phyloP scores from a whole-genome alignment of 1,140 invertebrate species.

The Diabrotica undecimpunctata region DNA sequence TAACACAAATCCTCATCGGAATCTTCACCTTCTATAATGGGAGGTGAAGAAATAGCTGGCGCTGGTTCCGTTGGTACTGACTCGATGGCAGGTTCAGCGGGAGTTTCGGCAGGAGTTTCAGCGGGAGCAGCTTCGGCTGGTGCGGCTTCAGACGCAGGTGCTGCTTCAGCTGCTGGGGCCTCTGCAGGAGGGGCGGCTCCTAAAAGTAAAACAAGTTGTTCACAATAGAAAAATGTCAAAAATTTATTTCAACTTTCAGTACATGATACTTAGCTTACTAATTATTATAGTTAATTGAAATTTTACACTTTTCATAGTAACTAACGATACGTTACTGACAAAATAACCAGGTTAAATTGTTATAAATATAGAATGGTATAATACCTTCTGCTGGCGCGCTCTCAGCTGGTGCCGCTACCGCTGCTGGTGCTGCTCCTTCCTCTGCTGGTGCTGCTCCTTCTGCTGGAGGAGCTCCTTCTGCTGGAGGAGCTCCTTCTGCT shows the following conservation, averaged over 20 bases:
- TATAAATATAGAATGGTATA: background rate
- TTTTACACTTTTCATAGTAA: too few relatives aligned
- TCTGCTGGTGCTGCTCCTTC: conserved; percentile 42
- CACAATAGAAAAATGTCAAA: too few relatives aligned
- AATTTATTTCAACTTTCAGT: too few relatives aligned
- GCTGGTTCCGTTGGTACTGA: conserved; percentile 13
- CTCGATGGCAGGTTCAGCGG: conserved; percentile 16
- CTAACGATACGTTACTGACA: too few relatives aligned
- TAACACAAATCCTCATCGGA: conserved; percentile 7
- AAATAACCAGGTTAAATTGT: too few relatives aligned
- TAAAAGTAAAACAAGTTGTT: background rate
- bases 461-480: conserved; percentile 39
- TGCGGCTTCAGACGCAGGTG: conserved; percentile 27
- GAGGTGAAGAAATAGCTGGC: conserved; percentile 8
- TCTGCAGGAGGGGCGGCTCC: conserved; percentile 1
- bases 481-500: conserved; percentile 42
- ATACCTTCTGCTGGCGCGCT: too few relatives aligned
- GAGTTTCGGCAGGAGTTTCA: conserved; percentile 22
- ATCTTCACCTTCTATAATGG: conserved; percentile 22
- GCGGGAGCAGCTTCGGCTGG: conserved; percentile 28
- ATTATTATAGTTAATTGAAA: too few relatives aligned
- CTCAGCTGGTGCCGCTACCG: conserved; percentile 36
- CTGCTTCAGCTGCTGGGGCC: conserved; percentile 17
- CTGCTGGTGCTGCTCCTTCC: too few relatives aligned
- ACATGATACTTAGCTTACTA: too few relatives aligned